phyloP scores from a whole-genome alignment of 2,113 vertebrate genomes.

The Saguinus imperator region DNA sequence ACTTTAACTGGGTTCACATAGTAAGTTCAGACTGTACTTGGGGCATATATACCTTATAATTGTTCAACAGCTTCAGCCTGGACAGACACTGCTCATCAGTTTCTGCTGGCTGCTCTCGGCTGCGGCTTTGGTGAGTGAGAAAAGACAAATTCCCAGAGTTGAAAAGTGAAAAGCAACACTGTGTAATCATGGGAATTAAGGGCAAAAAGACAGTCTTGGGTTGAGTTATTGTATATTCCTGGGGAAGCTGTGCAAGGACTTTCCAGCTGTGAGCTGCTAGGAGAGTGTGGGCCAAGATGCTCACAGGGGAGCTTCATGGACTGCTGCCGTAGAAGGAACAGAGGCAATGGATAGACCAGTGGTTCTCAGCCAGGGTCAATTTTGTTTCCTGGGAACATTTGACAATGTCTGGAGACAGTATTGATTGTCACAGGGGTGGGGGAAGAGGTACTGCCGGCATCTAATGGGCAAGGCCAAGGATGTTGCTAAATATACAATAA shows the following conservation, averaged over 20 bases:
- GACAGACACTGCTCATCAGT: slow-evolving; percentile 78
- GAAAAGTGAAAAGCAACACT: slow-evolving; percentile 68
- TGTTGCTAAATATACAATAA: background rate
- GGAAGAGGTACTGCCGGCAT: background rate
- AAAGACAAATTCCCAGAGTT: slow-evolving; percentile 78
- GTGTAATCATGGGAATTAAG: slow-evolving; percentile 44
- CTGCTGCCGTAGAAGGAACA: fast-evolving
- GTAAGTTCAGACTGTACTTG: background rate
- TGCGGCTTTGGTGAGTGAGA: slow-evolving; percentile 79
- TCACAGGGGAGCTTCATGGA: background rate
- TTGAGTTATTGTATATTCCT: slow-evolving; percentile 27
- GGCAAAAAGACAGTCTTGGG: background rate
- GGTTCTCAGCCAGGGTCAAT: background rate
- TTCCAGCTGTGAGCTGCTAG: slow-evolving; percentile 6
- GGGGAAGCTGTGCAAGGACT: background rate
- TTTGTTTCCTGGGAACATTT: background rate
- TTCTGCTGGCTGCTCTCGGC: slow-evolving; percentile 75
- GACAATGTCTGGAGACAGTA: background rate
- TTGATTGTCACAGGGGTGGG: background rate
- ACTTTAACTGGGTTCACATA: slow-evolving; percentile 28
- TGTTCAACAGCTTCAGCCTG: background rate
- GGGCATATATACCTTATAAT: background rate
- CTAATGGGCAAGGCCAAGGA: background rate
- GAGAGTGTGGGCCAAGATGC: background rate
- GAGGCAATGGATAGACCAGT: background rate